Conservation (phyloP, 1,140 invertebrate species). For the Brachionus plicatilis region DNA sequence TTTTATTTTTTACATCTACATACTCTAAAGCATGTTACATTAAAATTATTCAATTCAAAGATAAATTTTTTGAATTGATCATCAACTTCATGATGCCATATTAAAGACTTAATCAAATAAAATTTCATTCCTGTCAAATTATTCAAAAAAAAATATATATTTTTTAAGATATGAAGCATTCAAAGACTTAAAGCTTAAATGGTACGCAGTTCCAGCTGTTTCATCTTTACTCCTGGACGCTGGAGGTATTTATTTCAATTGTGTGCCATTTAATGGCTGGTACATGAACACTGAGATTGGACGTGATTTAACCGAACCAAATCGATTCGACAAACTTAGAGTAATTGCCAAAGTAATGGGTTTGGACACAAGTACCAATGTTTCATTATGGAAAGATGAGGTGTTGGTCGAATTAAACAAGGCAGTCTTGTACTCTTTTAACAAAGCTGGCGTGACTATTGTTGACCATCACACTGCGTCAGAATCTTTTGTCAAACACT, state of each 20-base stretch:
- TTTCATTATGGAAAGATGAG: conserved; percentile 84
- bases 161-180: conserved; percentile 72
- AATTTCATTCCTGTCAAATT: no score
- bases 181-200: conserved; percentile 73
- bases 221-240: conserved; percentile 86
- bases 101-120: no score
- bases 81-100: no score
- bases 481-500: conserved; percentile 89
- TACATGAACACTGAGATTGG: conserved; percentile 95
- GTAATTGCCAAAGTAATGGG: conserved; percentile 78
- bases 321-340: conserved; percentile 79
- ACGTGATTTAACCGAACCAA: conserved; percentile 76
- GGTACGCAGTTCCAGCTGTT: conserved; percentile 81
- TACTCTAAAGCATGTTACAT: no score
- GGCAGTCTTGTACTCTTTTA: conserved; percentile 84
- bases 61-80: no score
- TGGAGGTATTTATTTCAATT: conserved; percentile 87
- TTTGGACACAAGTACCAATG: conserved; percentile 73
- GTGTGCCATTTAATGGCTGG: conserved; percentile 89
- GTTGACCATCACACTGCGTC: conserved; percentile 92
- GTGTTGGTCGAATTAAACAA: conserved; percentile 81
- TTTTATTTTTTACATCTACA: no score
- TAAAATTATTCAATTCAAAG: no score
- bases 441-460: conserved; percentile 78
- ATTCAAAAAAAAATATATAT: neutral